phyloP scores from a whole-genome alignment of 1,140 invertebrate genomes.

The Tetramorium parvispinum region DNA sequence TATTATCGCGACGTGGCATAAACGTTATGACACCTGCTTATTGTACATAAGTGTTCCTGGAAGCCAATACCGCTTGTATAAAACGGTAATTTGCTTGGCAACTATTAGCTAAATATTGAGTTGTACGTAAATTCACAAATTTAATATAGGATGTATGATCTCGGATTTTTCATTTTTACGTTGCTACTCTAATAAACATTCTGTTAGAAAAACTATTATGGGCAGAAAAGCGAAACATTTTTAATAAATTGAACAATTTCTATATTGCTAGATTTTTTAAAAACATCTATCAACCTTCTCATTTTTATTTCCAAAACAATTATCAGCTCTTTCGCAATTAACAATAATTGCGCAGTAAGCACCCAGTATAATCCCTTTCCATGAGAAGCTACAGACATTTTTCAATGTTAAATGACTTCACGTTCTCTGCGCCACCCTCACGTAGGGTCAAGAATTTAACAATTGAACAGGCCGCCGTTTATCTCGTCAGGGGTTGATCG shows the following conservation, averaged over 20 bases:
- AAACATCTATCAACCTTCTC: neutral
- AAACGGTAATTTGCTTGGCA: conserved; percentile 17
- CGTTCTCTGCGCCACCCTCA: conserved; percentile 42
- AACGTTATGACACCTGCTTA: conserved; percentile 54
- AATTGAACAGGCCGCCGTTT: conserved; percentile 60
- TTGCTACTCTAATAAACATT: neutral
- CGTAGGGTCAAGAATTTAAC: conserved; percentile 60
- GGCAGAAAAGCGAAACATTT: neutral
- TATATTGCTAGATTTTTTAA: neutral
- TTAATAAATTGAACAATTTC: neutral
- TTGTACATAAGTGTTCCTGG: conserved; percentile 43
- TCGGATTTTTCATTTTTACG: conserved; percentile 9
- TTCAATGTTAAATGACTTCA: conserved; percentile 54
- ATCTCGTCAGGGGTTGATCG: conserved; percentile 61
- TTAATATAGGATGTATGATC: neutral
- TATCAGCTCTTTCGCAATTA: conserved; percentile 30
- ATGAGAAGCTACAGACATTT: conserved; percentile 28
- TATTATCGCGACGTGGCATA: conserved; percentile 49
- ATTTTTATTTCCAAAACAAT: conserved; percentile 1
- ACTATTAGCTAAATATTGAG: conserved; percentile 26
- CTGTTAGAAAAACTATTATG: neutral
- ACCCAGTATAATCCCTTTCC: neutral
- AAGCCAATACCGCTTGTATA: conserved; percentile 37
- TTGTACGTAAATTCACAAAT: neutral
- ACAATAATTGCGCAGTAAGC: conserved; percentile 31